These are phyloP conservation scores for Callimorpha dominula DNA, from an alignment of 2,888 invertebrate species.

Conservation along the genomic window DNA sequence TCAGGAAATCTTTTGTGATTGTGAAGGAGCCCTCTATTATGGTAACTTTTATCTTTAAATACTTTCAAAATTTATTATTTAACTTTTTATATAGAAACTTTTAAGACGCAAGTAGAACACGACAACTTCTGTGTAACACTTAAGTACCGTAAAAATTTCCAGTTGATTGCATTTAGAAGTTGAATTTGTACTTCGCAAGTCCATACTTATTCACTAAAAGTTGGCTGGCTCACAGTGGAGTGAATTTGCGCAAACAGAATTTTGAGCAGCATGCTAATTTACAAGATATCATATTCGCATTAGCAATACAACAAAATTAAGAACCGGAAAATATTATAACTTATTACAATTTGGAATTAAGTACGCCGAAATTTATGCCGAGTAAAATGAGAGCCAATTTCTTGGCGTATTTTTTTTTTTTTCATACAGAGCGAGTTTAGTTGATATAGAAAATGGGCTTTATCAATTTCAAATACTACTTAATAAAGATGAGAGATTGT, in stretches of 20 bases:
- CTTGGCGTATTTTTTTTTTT: not conserved
- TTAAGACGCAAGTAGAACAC: conserved; percentile 24
- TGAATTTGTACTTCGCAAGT: conserved; percentile 57
- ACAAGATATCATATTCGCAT: conserved; percentile 48
- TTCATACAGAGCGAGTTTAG: not conserved
- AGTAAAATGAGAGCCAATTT: conserved; percentile 3
- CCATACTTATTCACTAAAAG: conserved; percentile 52
- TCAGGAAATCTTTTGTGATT: conserved; percentile 54
- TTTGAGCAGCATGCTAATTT: conserved; percentile 59
- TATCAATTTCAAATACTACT: not conserved
- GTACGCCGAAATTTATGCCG: conserved; percentile 12
- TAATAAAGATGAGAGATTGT: not conserved
- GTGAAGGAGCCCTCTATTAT: conserved; percentile 45
- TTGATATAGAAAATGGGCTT: not conserved
- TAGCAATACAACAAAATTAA: conserved; percentile 47
- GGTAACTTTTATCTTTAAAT: conserved; percentile 25
- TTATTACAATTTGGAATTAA: conserved; percentile 21
- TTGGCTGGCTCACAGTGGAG: conserved; percentile 43
- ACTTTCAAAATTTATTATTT: conserved; percentile 28
- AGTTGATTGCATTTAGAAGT: conserved; percentile 63
- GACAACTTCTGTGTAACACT: conserved; percentile 24
- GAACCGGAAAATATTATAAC: conserved; percentile 35
- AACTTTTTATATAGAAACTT: conserved; percentile 30
- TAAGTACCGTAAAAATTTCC: conserved; percentile 46
- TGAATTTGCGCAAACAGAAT: conserved; percentile 60